Evolutionary conservation across 2,113 vertebrate species (phyloP), one percentile per base, ranked within the genome.

Genomic region (Tragelaphus buxtoni): DNA sequence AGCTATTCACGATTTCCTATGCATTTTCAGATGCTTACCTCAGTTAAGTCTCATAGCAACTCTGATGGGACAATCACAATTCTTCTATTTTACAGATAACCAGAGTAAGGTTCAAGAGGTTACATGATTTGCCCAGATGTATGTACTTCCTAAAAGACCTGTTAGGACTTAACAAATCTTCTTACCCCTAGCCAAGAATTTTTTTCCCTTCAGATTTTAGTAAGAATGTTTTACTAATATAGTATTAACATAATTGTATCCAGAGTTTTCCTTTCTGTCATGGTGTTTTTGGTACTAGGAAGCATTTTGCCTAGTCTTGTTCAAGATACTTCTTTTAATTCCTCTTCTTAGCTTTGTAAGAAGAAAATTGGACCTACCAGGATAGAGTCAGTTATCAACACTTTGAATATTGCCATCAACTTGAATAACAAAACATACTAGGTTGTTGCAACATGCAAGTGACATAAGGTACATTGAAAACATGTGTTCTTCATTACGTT

Each of bases 311-410:
- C n/a, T 53, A 45, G 42, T 10, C 39, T 90, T 74, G 7, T 49
- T 93, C 56, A 47, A 32, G 58, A 79, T 1, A 32, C 53, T 63
- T 4, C 12, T 94, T 18, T 83, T 89, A 79, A 4, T 60, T 55
- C 28, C n/a, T 69, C 17, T 60, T 83, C 28, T 35, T 58, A 69
- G 79, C 20, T 92, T 79, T 95, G n/a, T 74, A 55, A 80, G 53
- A 79, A 72, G 32, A 74, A 45, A 92, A 95, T 63, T 42, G 17
- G 24, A 32, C 49, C 42, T 81, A 49, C 55, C n/a, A 90, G 60
- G 3, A 69, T 35, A 91, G 72, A 91, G 76, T 96, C 91, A 92
- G 69, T 97, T 98, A 96, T 86, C 87, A 96, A 85, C 97, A 87
- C 86, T 94, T 63, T 86, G 0, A 88, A 69, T 93, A 85, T 39